These are phyloP conservation scores for Tichodroma muraria DNA, from an alignment of 2,113 vertebrate species.

Conservation along the genomic window DNA sequence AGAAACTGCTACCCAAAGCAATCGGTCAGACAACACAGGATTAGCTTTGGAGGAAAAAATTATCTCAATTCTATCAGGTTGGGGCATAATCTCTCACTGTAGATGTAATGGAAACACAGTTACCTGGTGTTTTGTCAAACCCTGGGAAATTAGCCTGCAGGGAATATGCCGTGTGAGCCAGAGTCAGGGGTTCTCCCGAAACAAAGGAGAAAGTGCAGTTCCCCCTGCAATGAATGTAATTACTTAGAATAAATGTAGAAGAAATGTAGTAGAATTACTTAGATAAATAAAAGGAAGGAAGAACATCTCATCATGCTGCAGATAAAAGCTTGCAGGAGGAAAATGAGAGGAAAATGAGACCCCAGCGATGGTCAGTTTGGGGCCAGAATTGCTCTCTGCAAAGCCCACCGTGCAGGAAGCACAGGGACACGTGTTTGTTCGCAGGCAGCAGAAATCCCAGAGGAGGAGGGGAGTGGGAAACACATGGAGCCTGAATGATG, in stretches of 20 bases:
- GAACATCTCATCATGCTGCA: neutral
- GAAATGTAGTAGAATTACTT: no score
- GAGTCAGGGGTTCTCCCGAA: neutral
- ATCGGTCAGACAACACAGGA: neutral
- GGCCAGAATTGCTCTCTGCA: neutral
- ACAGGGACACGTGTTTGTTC: conserved; percentile 17
- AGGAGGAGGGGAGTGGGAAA: conserved; percentile 42
- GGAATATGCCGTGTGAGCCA: neutral
- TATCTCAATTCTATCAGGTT: neutral
- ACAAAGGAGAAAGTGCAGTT: conserved; percentile 39
- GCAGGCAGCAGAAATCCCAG: conserved; percentile 39
- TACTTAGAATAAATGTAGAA: neutral
- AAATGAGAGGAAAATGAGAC: neutral
- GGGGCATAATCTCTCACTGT: neutral
- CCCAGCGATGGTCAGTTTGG: neutral
- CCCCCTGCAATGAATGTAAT: neutral
- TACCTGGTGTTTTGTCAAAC: conserved; percentile 10
- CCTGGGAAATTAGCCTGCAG: neutral
- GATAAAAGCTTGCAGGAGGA: neutral
- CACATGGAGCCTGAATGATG: conserved; percentile 59
- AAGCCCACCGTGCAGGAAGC: neutral
- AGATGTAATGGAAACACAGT: neutral
- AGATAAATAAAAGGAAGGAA: conserved; percentile 44
- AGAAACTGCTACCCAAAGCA: neutral
- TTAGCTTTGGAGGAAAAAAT: neutral